Base-by-base conservation (phyloP, 2,113 vertebrate genomes). In the Echinops telfairi region DNA sequence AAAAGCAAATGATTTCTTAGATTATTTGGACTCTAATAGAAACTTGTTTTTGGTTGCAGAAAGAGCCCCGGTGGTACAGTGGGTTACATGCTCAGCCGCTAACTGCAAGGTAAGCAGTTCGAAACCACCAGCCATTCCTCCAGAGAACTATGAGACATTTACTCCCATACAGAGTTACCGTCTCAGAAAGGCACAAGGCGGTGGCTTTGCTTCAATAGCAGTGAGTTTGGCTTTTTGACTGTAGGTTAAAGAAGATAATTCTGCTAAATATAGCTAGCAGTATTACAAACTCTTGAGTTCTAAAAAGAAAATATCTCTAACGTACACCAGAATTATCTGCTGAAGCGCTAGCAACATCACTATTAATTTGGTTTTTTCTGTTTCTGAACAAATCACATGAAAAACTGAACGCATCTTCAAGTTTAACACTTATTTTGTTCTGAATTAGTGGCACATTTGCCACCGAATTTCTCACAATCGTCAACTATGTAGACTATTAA, bases 341-440 rank as follows among this genome's bases (percentile, higher is more conserved):
- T 80, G 31, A 62, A 83, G 36, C 57, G 53, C 33, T 22, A 36
- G 53, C 0, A 94, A 47, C 84, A 11, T 36, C 36, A 36, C 71
- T 12, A 87, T 11, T 60, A 57, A 4, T 9, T 8, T 53, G 17
- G 79, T 16, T 70, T 81, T 75, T 40, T 17, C 60, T 66, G 71
- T 62, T 86, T 73, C 66, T 83, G 66, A 91, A 84, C 25, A 86
- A 94, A 85, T 85, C 68, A 66, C 81, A 25, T 19, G 19, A 78
- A n/a, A 76, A 33, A 66, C n/a, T 19, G 73, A 88, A 47, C 33
- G 29, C 80, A 82, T 88, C 33, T 19, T 92, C 15, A 2, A 66
- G 33, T 4, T 75, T 33, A 60, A 60, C 20, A 78, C 43, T 76
- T 73, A 23, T 53, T 93, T 62, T 81, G 89, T 43, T 83, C 43